Percentiles rank a stretch among this genome's conserved stretches.
phyloP scores from a whole-genome alignment of 2,797 vertebrate species.

The Mastacembelus armatus region DNA sequence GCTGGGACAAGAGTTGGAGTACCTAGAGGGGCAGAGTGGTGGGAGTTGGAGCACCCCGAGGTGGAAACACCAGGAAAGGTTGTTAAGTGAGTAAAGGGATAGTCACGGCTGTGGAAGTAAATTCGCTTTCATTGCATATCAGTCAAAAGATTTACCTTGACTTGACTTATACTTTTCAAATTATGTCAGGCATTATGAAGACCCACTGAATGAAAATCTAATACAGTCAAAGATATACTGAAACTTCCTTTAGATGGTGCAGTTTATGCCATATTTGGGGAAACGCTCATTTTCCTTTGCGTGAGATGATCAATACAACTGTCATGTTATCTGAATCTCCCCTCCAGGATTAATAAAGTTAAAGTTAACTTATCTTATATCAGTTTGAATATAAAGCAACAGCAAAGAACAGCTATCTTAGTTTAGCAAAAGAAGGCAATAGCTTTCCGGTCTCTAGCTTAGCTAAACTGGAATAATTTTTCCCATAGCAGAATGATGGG shows the following conservation, averaged over 20 bases:
- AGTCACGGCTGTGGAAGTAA: constrained; percentile 9
- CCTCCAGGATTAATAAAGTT: no score
- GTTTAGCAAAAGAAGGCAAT: no score
- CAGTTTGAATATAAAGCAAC: background rate
- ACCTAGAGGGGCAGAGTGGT: constrained; percentile 75
- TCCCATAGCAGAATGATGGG: no score
- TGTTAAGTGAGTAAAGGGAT: constrained; percentile 47
- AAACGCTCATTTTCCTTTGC: background rate
- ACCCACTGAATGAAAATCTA: background rate
- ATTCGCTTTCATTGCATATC: background rate
- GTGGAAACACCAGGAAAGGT: constrained; percentile 83
- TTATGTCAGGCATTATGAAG: background rate
- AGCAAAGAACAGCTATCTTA: background rate
- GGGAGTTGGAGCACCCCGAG: constrained; percentile 75
- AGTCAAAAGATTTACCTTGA: background rate
- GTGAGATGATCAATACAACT: background rate
- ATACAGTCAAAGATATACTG: background rate
- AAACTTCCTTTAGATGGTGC: background rate
- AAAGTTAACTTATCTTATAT: no score
- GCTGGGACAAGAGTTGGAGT: constrained; percentile 90
- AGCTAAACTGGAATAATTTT: no score
- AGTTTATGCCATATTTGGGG: background rate
- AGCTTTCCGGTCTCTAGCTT: background rate
- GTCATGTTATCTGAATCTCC: no score
- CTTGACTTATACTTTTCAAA: background rate